These are phyloP conservation scores for Eupeodes corollae DNA, from an alignment of 1,140 invertebrate genomes.

Conservation along the genomic window DNA sequence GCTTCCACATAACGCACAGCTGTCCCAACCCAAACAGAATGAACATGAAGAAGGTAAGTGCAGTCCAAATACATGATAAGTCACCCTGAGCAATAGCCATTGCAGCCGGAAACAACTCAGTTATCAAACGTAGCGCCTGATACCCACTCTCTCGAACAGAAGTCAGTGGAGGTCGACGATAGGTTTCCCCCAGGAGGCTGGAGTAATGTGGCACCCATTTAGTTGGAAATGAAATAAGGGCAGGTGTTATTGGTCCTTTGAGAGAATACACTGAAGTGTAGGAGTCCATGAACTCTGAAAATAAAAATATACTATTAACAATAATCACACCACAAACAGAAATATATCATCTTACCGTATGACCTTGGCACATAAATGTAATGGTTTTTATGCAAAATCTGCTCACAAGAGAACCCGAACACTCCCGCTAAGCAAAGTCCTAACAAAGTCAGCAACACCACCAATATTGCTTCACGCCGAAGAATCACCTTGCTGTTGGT, in stretches of 20 bases:
- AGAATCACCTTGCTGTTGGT: constrained; percentile 53
- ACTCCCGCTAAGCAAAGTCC: constrained; percentile 63
- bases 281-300: constrained; percentile 59
- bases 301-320: too few relatives aligned
- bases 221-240: constrained; percentile 26
- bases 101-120: constrained; percentile 74
- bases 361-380: constrained; percentile 69
- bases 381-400: constrained; percentile 57
- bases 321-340: background rate
- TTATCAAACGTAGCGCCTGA: constrained; percentile 66
- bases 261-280: constrained; percentile 45
- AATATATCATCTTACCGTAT: constrained; percentile 54
- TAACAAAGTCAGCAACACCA: constrained; percentile 65
- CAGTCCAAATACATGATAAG: constrained; percentile 59
- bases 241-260: constrained; percentile 38
- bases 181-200: constrained; percentile 33
- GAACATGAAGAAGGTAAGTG: constrained; percentile 73
- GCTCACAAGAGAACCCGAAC: constrained; percentile 67
- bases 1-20: constrained; percentile 47
- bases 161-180: constrained; percentile 24
- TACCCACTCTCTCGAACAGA: constrained; percentile 52
- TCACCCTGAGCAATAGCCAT: constrained; percentile 49
- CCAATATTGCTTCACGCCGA: constrained; percentile 63
- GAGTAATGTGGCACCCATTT: constrained; percentile 32
- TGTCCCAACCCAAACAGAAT: constrained; percentile 79